Evolutionary conservation across 2,113 vertebrate genomes (phyloP), one percentile per base, ranked within the genome.

Genomic region (Poeciliopsis turrubarensis): DNA sequence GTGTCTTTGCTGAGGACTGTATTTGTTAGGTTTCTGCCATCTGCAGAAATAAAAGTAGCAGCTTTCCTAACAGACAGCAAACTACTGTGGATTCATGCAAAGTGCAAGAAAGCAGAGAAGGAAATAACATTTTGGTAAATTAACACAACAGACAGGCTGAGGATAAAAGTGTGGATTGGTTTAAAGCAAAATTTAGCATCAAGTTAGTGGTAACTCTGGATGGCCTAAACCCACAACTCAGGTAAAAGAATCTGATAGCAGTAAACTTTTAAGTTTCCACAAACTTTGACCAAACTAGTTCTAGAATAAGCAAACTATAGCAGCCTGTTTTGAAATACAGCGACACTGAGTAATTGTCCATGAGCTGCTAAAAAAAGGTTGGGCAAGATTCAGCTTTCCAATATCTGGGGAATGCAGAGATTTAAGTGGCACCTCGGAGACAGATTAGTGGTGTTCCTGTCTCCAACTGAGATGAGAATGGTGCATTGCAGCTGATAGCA

Each of bases 381-480:
- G 62, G 67, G 63, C 37, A 63, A 60, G 64, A 44, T 65, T 77
- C 60, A 79, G 66, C 26, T 12, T 68, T 82, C 64, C 31, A 70
- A 68, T 80, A 74, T 83, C 73, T 78, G 68, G 74, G 47, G 64
- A 74, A 76, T 71, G 75, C 37, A 44, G 31, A 78, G 77, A 82
- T 83, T 77, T 70, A 80, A 80, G 60, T 68, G 75, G 87, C 68
- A 77, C 84, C 82, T 84, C 80, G 11, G 79, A 78, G 76, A 74
- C 27, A 87, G 84, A 86, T 87, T 85, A 80, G 71, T 14, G 73
- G 76, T 83, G 72, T 80, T 72, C 62, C 77, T 78, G 81, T 83
- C 80, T 88, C 88, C 86, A 60, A 39, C 78, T 41, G 85, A 81
- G 84, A 78, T 77, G 83, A 90, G 61, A 72, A 73, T 60, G 70